phyloP scores from a whole-genome alignment of 2,888 invertebrate genomes.

The Stramonita haemastoma region DNA sequence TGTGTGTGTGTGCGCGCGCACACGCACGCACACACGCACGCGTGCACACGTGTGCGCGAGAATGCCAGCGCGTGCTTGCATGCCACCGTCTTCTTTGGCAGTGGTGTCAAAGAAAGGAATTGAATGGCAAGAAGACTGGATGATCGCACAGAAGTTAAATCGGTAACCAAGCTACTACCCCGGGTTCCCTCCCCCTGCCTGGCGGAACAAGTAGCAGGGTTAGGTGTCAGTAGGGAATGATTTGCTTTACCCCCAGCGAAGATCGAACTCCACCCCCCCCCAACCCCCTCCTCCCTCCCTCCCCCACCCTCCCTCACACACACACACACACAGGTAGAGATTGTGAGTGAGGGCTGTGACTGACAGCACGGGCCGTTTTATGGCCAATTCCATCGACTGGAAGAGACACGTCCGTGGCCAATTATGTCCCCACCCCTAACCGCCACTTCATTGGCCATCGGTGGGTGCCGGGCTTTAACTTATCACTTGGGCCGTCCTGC shows the following conservation, averaged over 20 bases:
- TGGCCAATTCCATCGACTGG: background rate
- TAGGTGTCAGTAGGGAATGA: background rate
- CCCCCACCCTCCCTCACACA: background rate
- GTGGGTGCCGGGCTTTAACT: background rate
- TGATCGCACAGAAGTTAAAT: no score
- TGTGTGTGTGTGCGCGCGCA: no score
- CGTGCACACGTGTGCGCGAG: no score
- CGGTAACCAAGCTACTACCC: no score
- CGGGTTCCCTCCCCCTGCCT: background rate
- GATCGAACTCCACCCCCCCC: background rate
- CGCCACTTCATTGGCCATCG: background rate
- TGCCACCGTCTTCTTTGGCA: no score
- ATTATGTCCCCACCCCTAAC: background rate
- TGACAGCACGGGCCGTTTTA: background rate
- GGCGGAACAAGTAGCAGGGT: background rate
- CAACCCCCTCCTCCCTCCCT: background rate
- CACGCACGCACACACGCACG: no score
- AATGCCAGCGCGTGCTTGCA: no score
- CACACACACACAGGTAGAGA: background rate
- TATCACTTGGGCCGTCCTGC: background rate
- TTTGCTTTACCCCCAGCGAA: conserved; percentile 27
- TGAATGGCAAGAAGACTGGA: no score
- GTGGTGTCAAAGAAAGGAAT: no score
- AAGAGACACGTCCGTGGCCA: background rate
- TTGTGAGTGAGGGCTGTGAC: background rate